Conservation (phyloP, 1,140 invertebrate species). For the Physella acuta region DNA sequence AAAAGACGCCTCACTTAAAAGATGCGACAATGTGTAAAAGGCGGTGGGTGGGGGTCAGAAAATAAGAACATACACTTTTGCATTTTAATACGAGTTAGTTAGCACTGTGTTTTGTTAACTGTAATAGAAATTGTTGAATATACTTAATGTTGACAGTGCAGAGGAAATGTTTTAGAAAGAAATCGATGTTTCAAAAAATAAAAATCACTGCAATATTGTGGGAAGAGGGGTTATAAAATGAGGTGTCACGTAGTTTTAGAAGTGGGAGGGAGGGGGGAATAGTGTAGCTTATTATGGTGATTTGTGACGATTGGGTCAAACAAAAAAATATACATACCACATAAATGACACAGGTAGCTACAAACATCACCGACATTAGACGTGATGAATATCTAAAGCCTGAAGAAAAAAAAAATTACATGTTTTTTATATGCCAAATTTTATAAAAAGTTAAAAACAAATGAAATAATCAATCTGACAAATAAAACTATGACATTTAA, state of each 20-base stretch:
- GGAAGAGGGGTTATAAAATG: background rate
- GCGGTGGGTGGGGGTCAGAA: too few relatives aligned
- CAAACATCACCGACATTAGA: constrained; percentile 22
- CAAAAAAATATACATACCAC: constrained; percentile 15
- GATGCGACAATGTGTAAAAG: too few relatives aligned
- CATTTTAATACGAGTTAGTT: too few relatives aligned
- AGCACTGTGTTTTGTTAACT: too few relatives aligned
- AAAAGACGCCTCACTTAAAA: too few relatives aligned
- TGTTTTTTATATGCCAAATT: background rate
- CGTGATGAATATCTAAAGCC: constrained; percentile 21
- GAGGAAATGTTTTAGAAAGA: background rate
- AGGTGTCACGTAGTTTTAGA: background rate
- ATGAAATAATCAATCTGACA: background rate
- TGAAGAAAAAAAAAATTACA: constrained; percentile 5
- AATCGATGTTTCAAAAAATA: background rate
- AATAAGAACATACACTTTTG: too few relatives aligned
- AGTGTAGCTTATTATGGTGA: too few relatives aligned
- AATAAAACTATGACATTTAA: background rate
- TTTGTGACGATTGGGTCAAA: too few relatives aligned
- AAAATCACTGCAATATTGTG: background rate
- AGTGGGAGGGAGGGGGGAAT: background rate
- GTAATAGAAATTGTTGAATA: too few relatives aligned
- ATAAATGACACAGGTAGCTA: constrained; percentile 15
- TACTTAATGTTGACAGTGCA: too few relatives aligned
- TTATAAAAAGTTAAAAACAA: background rate